Evolutionary conservation across 2,888 invertebrate species (phyloP).

Genomic region (Microctonus aethiopoides): DNA sequence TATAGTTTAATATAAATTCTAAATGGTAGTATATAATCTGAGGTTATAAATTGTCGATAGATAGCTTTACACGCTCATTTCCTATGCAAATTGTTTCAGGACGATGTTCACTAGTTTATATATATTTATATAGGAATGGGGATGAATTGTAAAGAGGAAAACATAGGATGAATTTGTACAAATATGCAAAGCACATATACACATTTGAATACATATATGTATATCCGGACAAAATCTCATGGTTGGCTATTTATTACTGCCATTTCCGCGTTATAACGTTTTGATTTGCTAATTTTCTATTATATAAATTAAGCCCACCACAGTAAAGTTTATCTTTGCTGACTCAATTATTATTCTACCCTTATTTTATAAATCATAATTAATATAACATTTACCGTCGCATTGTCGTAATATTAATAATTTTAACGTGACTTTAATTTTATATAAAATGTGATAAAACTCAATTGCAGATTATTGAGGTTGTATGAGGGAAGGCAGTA

Average conservation of each 20-base stretch:
- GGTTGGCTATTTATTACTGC: slow-evolving; percentile 19
- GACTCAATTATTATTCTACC: slow-evolving; percentile 12
- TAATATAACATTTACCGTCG: neutral
- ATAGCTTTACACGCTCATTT: slow-evolving; percentile 28
- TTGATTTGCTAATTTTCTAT: slow-evolving; percentile 20
- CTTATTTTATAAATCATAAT: neutral
- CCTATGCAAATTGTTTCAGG: slow-evolving; percentile 23
- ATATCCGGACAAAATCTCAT: slow-evolving; percentile 11
- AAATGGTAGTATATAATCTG: slow-evolving; percentile 52
- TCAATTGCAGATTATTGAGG: slow-evolving; percentile 72
- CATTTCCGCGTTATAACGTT: slow-evolving; percentile 7
- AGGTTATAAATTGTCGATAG: slow-evolving; percentile 62
- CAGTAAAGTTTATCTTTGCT: neutral
- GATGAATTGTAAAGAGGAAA: slow-evolving; percentile 19
- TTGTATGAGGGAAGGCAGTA: slow-evolving; percentile 90
- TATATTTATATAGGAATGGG: neutral
- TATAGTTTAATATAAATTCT: neutral
- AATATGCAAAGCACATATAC: slow-evolving; percentile 19
- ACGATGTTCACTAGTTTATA: neutral
- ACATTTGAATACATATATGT: slow-evolving; percentile 3
- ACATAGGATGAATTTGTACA: slow-evolving; percentile 15
- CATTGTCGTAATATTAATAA: neutral
- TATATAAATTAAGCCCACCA: neutral
- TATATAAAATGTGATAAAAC: neutral
- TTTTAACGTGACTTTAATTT: neutral